Conservation (phyloP, 2,797 vertebrate species). For the Mus spretus region DNA sequence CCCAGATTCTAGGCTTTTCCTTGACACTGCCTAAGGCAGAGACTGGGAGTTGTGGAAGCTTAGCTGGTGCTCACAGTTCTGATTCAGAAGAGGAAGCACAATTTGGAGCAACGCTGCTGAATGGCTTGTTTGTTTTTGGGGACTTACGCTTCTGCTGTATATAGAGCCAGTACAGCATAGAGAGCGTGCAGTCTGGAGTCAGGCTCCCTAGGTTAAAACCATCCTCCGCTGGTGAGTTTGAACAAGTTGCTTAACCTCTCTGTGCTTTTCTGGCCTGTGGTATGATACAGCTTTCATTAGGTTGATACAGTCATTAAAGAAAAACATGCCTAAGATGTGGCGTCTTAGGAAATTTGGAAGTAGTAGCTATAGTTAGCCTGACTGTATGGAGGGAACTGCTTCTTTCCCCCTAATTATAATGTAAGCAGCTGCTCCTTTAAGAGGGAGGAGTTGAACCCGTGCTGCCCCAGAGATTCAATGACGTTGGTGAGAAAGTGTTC, state of each 20-base stretch:
- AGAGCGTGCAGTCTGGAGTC: neutral
- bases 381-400: neutral
- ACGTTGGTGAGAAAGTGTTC: neutral
- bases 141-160: neutral
- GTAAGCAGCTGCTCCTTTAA: neutral
- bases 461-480: neutral
- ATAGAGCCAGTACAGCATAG: neutral
- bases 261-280: neutral
- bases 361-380: neutral
- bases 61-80: neutral
- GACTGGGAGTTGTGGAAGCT: neutral
- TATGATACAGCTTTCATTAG: neutral
- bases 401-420: neutral
- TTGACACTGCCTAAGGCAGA: neutral
- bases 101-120: neutral
- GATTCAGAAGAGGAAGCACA: neutral
- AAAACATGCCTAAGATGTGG: neutral
- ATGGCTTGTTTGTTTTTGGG: neutral
- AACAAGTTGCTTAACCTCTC: neutral
- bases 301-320: neutral
- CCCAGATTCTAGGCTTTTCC: neutral
- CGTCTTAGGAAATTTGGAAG: neutral
- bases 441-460: neutral
- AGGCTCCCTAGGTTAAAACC: neutral
- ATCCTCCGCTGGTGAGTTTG: neutral